phyloP scores from a whole-genome alignment of 2,888 invertebrate species.

The Aphidoletes aphidimyza region DNA sequence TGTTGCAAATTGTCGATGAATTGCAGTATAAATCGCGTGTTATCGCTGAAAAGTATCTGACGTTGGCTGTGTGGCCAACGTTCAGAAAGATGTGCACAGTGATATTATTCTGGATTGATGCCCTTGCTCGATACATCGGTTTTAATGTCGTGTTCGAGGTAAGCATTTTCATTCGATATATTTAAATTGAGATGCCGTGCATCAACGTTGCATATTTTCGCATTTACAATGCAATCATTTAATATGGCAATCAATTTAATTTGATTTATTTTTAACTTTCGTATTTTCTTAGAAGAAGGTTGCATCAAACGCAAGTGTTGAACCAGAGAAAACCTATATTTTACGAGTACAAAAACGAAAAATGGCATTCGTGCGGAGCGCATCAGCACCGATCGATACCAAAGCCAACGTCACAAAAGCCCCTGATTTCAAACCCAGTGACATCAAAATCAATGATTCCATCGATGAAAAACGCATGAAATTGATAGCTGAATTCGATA shows the following conservation, averaged over 20 bases:
- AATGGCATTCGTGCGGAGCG: background rate
- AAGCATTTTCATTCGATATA: background rate
- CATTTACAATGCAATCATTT: background rate
- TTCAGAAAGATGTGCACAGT: slow-evolving; percentile 55
- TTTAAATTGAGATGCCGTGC: background rate
- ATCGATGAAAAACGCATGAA: background rate
- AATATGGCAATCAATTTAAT: background rate
- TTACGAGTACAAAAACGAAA: slow-evolving; percentile 44
- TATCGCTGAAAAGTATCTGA: slow-evolving; percentile 56
- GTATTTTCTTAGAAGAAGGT: background rate
- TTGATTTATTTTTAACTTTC: background rate
- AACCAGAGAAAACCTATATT: slow-evolving; percentile 32
- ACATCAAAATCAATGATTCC: background rate
- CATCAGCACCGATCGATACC: too few species aligned
- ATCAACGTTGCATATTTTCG: background rate
- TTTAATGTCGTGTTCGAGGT: slow-evolving; percentile 41
- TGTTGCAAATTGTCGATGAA: slow-evolving; percentile 57
- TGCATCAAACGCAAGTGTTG: background rate
- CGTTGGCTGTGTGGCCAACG: slow-evolving; percentile 55
- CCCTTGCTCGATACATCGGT: background rate
- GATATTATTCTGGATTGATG: background rate
- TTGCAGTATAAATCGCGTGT: slow-evolving; percentile 57
- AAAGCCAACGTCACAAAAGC: background rate
- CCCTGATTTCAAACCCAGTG: background rate
- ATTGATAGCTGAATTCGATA: background rate